Percentiles rank a stretch among this genome's conserved stretches.
These are phyloP conservation scores for Nipponacmea schrenckii DNA, from an alignment of 2,888 invertebrate species.

Conservation along the genomic window DNA sequence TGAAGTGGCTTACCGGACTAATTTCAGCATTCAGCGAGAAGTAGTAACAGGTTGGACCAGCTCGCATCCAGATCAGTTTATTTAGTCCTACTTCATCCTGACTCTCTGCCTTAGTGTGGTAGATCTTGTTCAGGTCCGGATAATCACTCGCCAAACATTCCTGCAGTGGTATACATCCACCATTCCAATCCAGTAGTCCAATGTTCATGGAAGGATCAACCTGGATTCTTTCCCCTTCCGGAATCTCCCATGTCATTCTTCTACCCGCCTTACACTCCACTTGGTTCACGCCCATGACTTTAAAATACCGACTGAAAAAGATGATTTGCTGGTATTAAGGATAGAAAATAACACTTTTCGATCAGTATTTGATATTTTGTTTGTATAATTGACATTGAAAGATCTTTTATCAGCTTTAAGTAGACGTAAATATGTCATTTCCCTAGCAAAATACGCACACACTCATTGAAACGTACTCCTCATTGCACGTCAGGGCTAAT, in stretches of 20 bases:
- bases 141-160: background rate
- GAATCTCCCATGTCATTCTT: background rate
- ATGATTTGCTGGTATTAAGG: no score
- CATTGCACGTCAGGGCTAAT: no score
- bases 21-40: constrained; percentile 2
- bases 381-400: no score
- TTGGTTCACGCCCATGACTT: background rate
- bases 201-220: background rate
- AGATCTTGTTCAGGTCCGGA: background rate
- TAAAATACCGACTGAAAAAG: background rate
- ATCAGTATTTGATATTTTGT: no score
- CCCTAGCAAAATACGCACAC: no score
- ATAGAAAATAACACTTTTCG: no score
- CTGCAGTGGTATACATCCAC: background rate
- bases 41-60: background rate
- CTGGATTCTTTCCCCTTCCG: background rate
- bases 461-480: no score
- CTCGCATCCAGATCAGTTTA: background rate
- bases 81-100: background rate
- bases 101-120: background rate
- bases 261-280: constrained; percentile 1
- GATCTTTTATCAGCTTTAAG: no score
- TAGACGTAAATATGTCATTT: no score
- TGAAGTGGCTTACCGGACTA: background rate
- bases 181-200: background rate